A percentile compares a stretch with the other conserved stretches of the same genome.
phyloP scores from a whole-genome alignment of 2,797 vertebrate genomes.

The Semotilus atromaculatus region DNA sequence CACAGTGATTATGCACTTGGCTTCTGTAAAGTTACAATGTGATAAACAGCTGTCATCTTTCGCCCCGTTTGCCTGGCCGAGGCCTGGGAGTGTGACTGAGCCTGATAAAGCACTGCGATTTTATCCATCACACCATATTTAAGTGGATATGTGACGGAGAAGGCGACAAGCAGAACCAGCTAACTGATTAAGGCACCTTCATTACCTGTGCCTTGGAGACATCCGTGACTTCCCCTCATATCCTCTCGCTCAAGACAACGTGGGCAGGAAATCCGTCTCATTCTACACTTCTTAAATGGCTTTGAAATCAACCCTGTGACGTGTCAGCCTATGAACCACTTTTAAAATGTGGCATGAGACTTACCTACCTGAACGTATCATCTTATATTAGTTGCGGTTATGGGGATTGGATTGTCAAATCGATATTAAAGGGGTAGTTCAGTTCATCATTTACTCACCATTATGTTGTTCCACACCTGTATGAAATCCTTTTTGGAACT shows the following conservation, averaged over 20 bases:
- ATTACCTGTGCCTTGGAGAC: constrained; percentile 79
- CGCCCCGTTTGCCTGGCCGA: constrained; percentile 71
- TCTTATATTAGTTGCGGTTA: constrained; percentile 63
- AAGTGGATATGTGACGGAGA: constrained; percentile 80
- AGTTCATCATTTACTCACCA: background rate
- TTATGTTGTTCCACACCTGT: background rate
- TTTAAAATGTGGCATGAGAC: constrained; percentile 60
- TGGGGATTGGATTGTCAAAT: constrained; percentile 68
- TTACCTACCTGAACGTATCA: constrained; percentile 75
- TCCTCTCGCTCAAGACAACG: constrained; percentile 58
- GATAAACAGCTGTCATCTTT: constrained; percentile 77
- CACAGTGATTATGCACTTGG: constrained; percentile 74
- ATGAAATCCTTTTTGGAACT: background rate
- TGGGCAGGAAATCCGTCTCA: constrained; percentile 81
- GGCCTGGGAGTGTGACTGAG: constrained; percentile 77
- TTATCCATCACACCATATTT: constrained; percentile 72
- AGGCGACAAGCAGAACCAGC: constrained; percentile 80
- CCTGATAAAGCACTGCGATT: constrained; percentile 76
- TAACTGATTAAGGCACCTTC: constrained; percentile 78
- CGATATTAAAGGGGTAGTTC: constrained; percentile 5
- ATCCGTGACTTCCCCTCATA: constrained; percentile 72
- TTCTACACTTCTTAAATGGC: constrained; percentile 73
- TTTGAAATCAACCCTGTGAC: constrained; percentile 78
- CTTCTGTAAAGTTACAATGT: constrained; percentile 61
- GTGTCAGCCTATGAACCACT: constrained; percentile 68